A percentile compares a stretch with the other conserved stretches of the same genome.
These are phyloP conservation scores for Matsumyia berberina DNA, from an alignment of 2,888 invertebrate genomes.

Conservation along the genomic window DNA sequence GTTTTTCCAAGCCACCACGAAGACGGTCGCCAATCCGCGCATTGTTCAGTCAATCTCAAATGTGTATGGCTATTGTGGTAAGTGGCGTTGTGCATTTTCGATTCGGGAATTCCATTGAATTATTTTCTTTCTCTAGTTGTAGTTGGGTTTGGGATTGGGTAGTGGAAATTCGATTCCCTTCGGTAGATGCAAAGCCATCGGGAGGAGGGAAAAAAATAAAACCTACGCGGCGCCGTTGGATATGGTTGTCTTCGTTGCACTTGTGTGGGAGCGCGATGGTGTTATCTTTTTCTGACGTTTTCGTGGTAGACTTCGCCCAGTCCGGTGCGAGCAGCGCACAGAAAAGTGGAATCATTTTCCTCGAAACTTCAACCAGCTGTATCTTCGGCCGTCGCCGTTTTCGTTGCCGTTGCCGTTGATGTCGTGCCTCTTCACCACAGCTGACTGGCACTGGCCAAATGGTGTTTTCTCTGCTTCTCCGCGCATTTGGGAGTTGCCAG, in stretches of 20 bases:
- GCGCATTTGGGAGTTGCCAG: slow-evolving; percentile 18
- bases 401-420: not conserved
- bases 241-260: slow-evolving; percentile 12
- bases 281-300: slow-evolving; percentile 28
- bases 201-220: slow-evolving; percentile 3
- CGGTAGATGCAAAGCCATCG: slow-evolving; percentile 1
- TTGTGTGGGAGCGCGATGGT: not conserved
- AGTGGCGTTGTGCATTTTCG: slow-evolving; percentile 83
- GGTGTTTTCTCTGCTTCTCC: not conserved
- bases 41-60: slow-evolving; percentile 84
- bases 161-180: slow-evolving; percentile 10
- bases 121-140: not conserved
- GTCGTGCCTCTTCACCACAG: slow-evolving; percentile 19
- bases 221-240: slow-evolving; percentile 9
- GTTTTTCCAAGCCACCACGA: slow-evolving; percentile 52
- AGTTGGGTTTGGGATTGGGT: not conserved
- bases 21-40: slow-evolving; percentile 63
- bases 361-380: slow-evolving; percentile 1
- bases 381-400: too few relatives aligned
- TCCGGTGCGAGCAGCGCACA: not conserved
- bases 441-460: not conserved
- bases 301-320: slow-evolving; percentile 52
- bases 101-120: slow-evolving; percentile 6
- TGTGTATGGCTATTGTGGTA: slow-evolving; percentile 95
- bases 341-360: not conserved